Percentiles rank a stretch among this genome's conserved stretches.
Evolutionary conservation across 2,888 invertebrate genomes (phyloP).

Genomic region (Leptinotarsa juncta): DNA sequence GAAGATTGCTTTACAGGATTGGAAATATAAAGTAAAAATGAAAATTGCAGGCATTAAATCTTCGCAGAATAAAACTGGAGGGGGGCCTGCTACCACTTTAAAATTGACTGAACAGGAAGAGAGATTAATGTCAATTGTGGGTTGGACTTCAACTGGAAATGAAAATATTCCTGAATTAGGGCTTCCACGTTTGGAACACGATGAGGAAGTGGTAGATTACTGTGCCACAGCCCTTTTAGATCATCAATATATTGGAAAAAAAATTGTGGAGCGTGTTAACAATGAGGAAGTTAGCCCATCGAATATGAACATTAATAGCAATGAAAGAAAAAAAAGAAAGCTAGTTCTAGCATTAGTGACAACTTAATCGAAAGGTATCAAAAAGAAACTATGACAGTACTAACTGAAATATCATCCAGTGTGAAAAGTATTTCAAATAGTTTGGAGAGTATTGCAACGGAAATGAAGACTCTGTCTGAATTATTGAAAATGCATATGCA

Average conservation of each 20-base stretch:
- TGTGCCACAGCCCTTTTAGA: too few species aligned
- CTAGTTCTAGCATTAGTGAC: too few species aligned
- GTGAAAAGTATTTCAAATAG: constrained; percentile 2
- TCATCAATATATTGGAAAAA: too few species aligned
- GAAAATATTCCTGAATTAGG: not conserved
- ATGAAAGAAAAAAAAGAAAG: not conserved
- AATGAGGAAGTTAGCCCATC: not conserved
- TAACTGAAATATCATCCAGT: not conserved
- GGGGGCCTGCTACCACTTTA: constrained; percentile 13
- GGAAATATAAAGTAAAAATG: constrained; percentile 33
- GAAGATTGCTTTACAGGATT: constrained; percentile 29
- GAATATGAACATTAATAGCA: not conserved
- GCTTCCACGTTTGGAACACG: too few species aligned
- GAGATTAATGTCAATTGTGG: constrained; percentile 22
- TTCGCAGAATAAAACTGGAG: constrained; percentile 21
- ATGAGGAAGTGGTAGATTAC: too few species aligned
- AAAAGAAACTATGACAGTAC: constrained; percentile 7
- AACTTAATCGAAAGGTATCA: not conserved
- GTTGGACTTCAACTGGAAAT: constrained; percentile 18
- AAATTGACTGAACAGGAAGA: constrained; percentile 18
- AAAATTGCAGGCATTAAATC: constrained; percentile 26
- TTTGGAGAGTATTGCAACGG: not conserved
- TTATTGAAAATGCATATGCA: not conserved
- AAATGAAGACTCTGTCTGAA: not conserved
- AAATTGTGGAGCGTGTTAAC: not conserved